Percentiles rank a stretch among this genome's conserved stretches.
phyloP scores from a whole-genome alignment of 2,113 vertebrate species.

The Sterna hirundo region DNA sequence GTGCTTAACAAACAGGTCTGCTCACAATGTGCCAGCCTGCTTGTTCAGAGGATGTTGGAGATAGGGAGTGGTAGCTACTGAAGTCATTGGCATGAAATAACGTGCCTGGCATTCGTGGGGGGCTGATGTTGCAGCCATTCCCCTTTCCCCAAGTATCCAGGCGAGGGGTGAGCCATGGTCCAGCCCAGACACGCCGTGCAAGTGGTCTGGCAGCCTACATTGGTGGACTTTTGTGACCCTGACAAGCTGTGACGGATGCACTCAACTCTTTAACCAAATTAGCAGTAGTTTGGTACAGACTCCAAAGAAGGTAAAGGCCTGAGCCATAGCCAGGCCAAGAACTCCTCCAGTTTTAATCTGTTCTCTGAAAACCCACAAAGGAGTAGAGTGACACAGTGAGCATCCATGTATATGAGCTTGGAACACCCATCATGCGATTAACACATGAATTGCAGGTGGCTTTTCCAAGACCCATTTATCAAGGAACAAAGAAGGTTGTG shows the following conservation, averaged over 20 bases:
- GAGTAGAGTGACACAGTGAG: neutral
- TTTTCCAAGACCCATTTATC: neutral
- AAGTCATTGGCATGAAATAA: neutral
- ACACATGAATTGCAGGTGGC: neutral
- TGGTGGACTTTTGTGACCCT: neutral
- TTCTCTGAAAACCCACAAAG: neutral
- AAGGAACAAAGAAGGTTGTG: neutral
- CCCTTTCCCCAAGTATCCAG: neutral
- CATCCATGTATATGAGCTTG: neutral
- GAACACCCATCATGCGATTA: neutral
- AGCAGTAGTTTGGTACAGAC: neutral
- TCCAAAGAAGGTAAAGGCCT: neutral
- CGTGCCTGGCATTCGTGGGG: neutral
- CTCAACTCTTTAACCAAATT: neutral
- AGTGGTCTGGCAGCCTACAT: neutral
- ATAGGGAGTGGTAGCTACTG: constrained; percentile 27
- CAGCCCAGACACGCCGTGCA: fast-evolving
- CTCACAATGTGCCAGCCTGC: neutral
- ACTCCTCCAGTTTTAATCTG: neutral
- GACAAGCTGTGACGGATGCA: neutral
- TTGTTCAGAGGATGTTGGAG: constrained; percentile 13
- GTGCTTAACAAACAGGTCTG: neutral
- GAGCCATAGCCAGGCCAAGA: neutral
- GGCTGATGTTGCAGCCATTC: neutral
- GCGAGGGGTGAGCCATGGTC: fast-evolving